Percentiles rank a stretch among this genome's conserved stretches.
Conservation (phyloP, 1,140 invertebrate genomes). For the Penaeus vannamei region DNA sequence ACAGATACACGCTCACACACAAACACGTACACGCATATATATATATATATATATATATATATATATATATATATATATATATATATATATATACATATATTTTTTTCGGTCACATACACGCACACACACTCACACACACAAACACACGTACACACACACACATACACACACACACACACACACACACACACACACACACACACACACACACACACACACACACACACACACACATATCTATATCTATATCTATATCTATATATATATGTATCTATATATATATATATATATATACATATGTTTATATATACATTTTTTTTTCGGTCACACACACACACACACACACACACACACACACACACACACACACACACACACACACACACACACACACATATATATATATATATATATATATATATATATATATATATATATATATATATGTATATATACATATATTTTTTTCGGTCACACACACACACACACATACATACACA, state of each 20-base stretch:
- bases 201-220: neutral
- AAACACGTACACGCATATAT: neutral
- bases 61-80: conserved; percentile 18
- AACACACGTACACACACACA: neutral
- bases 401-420: conserved; percentile 16
- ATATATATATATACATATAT: conserved; percentile 18
- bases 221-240: neutral
- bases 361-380: neutral
- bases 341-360: neutral
- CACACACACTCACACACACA: neutral
- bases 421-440: conserved; percentile 21
- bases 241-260: too few species aligned
- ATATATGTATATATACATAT: conserved; percentile 11
- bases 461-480: neutral
- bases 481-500: neutral
- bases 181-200: neutral
- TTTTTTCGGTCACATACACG: too few species aligned
- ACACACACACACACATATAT: neutral
- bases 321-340: neutral
- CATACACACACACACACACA: neutral
- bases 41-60: neutral
- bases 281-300: too few species aligned
- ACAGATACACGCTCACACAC: neutral
- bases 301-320: conserved; percentile 5
- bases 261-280: too few species aligned